A percentile compares a stretch with the other conserved stretches of the same genome.
Conservation (phyloP, 2,888 invertebrate genomes). For the Lycocerus yunnanus region DNA sequence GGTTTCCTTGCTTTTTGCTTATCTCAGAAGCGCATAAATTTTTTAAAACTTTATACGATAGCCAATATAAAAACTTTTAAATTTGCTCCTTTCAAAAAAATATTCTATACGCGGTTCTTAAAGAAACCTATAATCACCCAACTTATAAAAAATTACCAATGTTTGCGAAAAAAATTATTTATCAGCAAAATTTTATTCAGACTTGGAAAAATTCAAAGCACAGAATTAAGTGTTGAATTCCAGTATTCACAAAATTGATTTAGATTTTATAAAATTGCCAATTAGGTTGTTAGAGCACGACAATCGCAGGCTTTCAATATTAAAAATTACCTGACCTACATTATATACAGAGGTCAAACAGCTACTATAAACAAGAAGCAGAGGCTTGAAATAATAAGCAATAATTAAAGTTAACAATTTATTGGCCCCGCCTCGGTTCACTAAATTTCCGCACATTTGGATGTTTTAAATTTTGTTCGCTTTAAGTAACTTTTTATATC, state of each 20-base stretch:
- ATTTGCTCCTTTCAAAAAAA: neutral
- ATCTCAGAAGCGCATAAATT: conserved; percentile 18
- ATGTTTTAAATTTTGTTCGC: neutral
- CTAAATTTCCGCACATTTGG: neutral
- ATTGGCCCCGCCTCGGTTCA: neutral
- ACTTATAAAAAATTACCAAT: neutral
- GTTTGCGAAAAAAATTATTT: neutral
- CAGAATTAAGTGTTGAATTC: neutral
- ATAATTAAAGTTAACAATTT: neutral
- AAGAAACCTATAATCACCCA: neutral
- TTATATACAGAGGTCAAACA: neutral
- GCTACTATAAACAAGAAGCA: neutral
- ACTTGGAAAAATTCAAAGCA: neutral
- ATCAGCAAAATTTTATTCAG: neutral
- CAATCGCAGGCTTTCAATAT: neutral
- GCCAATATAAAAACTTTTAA: conserved; percentile 8
- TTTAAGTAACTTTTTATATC: neutral
- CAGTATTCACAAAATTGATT: neutral
- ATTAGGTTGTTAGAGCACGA: too few relatives aligned
- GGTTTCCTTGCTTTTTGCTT: conserved; percentile 19
- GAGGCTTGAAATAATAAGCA: neutral
- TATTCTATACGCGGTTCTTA: neutral
- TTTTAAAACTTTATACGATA: conserved; percentile 14
- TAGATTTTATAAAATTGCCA: neutral
- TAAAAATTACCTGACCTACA: neutral